Conservation (phyloP, 2,888 invertebrate species). For the Oscheius sp. region DNA sequence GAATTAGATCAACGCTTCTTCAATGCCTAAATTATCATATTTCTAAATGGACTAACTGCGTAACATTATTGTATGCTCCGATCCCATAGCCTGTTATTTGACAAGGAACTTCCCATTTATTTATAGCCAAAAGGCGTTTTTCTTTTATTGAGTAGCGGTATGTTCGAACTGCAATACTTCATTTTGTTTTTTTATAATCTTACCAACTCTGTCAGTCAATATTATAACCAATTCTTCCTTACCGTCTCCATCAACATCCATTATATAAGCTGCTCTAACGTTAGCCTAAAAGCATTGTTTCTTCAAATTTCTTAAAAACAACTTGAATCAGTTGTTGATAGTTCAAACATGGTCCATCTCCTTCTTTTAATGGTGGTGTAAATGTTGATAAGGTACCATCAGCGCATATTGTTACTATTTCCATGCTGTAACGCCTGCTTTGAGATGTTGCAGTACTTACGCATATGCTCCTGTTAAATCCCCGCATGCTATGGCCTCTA, state of each 20-base stretch:
- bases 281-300: slow-evolving; percentile 20
- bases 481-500: slow-evolving; percentile 17
- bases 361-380: slow-evolving; percentile 10
- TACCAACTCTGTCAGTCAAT: slow-evolving; percentile 43
- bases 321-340: slow-evolving; percentile 26
- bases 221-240: slow-evolving; percentile 33
- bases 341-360: neutral
- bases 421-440: slow-evolving; percentile 4
- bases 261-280: slow-evolving; percentile 34
- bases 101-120: slow-evolving; percentile 46
- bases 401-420: slow-evolving; percentile 27
- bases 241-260: slow-evolving; percentile 40
- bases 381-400: slow-evolving; percentile 17
- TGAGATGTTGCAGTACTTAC: neutral
- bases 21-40: neutral
- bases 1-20: slow-evolving; percentile 2
- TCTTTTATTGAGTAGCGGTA: slow-evolving; percentile 27
- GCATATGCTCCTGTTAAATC: neutral
- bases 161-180: slow-evolving; percentile 39
- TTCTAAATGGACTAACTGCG: neutral
- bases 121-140: slow-evolving; percentile 33
- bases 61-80: neutral
- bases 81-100: slow-evolving; percentile 34
- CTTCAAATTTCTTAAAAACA: neutral
- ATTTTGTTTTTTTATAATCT: no score